phyloP scores from a whole-genome alignment of 2,888 invertebrate species.

The Gryllus longicercus region DNA sequence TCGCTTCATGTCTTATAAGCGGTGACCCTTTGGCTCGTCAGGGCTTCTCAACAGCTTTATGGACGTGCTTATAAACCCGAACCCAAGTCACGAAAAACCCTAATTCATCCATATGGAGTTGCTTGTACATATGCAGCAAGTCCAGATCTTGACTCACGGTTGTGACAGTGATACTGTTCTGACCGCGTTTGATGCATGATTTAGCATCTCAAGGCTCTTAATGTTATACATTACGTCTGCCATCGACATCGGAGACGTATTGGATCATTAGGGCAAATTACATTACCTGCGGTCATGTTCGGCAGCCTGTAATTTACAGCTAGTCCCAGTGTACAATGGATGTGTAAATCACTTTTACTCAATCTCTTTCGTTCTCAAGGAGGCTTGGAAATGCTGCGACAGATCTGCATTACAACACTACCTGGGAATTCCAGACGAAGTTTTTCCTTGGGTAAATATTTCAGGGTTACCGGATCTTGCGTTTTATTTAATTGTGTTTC shows the following conservation, averaged over 20 bases:
- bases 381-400: background rate
- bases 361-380: slow-evolving; percentile 2
- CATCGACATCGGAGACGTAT: background rate
- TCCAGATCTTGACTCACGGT: background rate
- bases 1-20: background rate
- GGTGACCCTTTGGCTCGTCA: background rate
- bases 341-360: slow-evolving; percentile 17
- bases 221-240: slow-evolving; percentile 4
- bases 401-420: background rate
- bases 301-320: slow-evolving; percentile 5
- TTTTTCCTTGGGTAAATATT: background rate
- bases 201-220: slow-evolving; percentile 7
- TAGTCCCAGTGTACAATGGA: background rate
- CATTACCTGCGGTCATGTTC: slow-evolving; percentile 6
- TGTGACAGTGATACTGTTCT: background rate
- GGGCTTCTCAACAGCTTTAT: background rate
- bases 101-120: slow-evolving; percentile 17
- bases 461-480: background rate
- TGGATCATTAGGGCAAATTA: slow-evolving; percentile 8
- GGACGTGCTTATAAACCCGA: background rate
- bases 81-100: background rate
- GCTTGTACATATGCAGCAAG: background rate
- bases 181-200: background rate
- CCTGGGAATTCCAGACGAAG: background rate
- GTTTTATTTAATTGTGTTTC: background rate